phyloP scores from a whole-genome alignment of 2,888 invertebrate species.

The Troides aeacus region DNA sequence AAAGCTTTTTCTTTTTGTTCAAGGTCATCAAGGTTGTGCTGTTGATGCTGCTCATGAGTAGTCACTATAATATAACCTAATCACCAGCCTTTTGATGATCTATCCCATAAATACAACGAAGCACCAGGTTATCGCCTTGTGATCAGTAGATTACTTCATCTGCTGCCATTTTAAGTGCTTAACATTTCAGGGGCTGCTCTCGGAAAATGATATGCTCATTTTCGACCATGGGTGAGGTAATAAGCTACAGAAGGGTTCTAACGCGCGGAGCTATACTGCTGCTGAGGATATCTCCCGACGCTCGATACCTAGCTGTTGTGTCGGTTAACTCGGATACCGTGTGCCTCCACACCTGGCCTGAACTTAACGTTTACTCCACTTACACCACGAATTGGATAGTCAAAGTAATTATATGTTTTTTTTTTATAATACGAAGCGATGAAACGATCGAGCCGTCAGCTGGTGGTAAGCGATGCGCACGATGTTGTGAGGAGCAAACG shows the following conservation, averaged over 20 bases:
- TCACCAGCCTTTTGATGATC: too few species aligned
- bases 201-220: conserved; percentile 49
- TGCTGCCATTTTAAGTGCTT: background rate
- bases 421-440: background rate
- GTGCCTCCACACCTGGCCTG: conserved; percentile 58
- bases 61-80: too few species aligned
- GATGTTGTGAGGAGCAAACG: too few species aligned
- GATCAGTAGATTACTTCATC: too few species aligned
- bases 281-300: conserved; percentile 61
- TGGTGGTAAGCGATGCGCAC: too few species aligned
- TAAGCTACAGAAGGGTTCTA: conserved; percentile 37
- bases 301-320: conserved; percentile 55
- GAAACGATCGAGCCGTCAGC: too few species aligned
- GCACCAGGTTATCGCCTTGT: too few species aligned
- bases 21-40: too few species aligned
- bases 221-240: conserved; percentile 37
- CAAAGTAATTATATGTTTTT: conserved; percentile 44
- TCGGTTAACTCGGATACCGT: conserved; percentile 45
- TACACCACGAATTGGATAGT: conserved; percentile 47
- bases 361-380: conserved; percentile 41
- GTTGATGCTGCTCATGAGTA: too few species aligned
- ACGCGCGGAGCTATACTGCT: conserved; percentile 40
- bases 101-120: too few species aligned
- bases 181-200: conserved; percentile 58
- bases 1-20: too few species aligned